Evolutionary conservation across 2,113 vertebrate species (phyloP).

Genomic region (Balaenoptera acutorostrata): DNA sequence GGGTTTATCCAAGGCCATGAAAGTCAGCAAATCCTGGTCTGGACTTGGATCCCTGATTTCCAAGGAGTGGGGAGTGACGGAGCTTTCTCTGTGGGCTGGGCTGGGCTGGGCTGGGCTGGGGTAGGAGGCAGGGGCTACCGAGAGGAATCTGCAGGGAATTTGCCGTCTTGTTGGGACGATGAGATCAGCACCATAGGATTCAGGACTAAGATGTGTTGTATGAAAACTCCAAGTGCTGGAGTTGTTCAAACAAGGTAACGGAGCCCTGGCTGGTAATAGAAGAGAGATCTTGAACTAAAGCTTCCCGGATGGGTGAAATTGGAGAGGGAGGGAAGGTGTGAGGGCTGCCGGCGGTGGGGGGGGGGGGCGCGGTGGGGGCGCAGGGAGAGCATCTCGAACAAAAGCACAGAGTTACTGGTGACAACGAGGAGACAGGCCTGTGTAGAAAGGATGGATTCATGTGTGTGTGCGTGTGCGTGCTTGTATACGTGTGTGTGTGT

Average conservation of each 20-base stretch:
- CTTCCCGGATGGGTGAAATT: fast-evolving
- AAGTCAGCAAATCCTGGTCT: neutral
- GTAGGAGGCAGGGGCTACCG: neutral
- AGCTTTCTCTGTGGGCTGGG: neutral
- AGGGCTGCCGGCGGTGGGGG: neutral
- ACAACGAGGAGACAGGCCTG: neutral
- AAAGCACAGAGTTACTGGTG: neutral
- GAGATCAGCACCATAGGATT: neutral
- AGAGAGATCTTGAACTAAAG: neutral
- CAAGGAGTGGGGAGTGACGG: neutral
- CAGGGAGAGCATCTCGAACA: no score
- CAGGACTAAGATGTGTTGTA: neutral
- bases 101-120: no score
- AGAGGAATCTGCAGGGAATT: neutral
- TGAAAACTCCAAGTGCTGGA: neutral
- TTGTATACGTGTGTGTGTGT: neutral
- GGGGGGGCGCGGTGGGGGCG: no score
- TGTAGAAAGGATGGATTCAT: neutral
- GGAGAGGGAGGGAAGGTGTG: neutral
- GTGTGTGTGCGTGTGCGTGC: fast-evolving
- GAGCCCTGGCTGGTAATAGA: neutral
- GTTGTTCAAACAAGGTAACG: neutral
- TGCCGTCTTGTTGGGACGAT: neutral
- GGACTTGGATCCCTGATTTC: neutral
- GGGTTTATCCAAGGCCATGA: neutral